Base-by-base conservation (phyloP, 2,888 invertebrate species). In the Coenonympha glycerion region DNA sequence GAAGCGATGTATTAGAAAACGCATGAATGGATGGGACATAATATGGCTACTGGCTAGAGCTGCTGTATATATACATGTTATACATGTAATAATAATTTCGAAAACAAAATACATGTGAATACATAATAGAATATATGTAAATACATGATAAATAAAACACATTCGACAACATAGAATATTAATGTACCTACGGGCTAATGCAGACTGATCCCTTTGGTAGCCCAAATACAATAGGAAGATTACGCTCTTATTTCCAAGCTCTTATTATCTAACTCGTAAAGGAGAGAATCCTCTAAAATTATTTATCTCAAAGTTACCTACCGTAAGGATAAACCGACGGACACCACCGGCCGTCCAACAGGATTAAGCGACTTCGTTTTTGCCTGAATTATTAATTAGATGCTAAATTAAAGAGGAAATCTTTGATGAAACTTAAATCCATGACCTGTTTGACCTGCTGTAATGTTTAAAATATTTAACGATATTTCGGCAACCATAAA, bases 101-200 rank as follows among this genome's bases (percentile, higher is more conserved):
- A 13, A 33, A 47, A 18, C 47, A 5, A 28, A 47, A 42, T 42
- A 49, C 19, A 34, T 16, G 8, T 31, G 19, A 11, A 19, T 28
- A 49, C 41, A 52, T 47, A 54, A 31, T 41, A 33, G 46, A 26
- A 48, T 55, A 53, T 52, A 49, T n/a, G 56, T 66, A 76, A 79
- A n/a, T n/a, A n/a, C n/a, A n/a, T n/a, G n/a, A n/a, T n/a, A n/a
- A n/a, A 81, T 78, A 76, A 76, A 80, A 79, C 76, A 72, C 73
- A 70, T 73, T 74, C 75, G 76, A 75, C 76, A 70, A 74, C 76
- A 79, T 82, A 73, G 82, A 84, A 83, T 84, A 83, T 81, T 83
- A 81, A 83, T 82, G 82, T 65, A 64, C 61, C 62, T 64, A 61
- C 61, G 52, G 66, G 65, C 73, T 80, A 79, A 80, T 77, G 60